Evolutionary conservation across 1,140 invertebrate species (phyloP), one percentile per base, ranked within the genome.

Genomic region (Tetragnatha versicolor): DNA sequence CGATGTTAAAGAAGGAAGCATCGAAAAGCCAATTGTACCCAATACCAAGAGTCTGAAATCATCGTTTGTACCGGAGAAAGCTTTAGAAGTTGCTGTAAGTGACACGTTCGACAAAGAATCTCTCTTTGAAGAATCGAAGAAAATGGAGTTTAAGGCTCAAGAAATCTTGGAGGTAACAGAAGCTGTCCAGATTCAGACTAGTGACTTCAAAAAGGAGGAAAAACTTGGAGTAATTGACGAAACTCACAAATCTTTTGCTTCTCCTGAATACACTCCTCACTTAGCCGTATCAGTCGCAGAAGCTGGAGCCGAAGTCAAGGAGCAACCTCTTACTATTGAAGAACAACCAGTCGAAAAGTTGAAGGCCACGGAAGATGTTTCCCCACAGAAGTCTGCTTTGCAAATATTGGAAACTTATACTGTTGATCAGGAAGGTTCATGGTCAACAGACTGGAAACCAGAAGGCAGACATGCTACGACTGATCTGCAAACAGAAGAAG

Each of bases 1-100:
- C 27, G 89, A 90, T 83, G 89, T 91, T 83, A 88, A 88, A 31
- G 90, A 90, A 86, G 85, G 86, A n/a, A 82, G 86, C 29, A 88
- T 76, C 10, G 49, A 65, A 63, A 7, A 6, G 3, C 61, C 58
- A 45, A 31, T 20, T 29, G 20, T 37, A 10, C 81, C 82, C 2
- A 70, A 79, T 22, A 55, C 58, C 14, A 79, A 77, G 42, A 51
- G 45, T n/a, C 25, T 72, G 3, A 35, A 42, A 27, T 27, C 76
- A 29, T 39, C 47, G 10, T 60, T 80, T 63, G 47, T 80, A 31
- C 37, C 63, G 9, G 72, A 60, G 65, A 39, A 73, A 33, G 79
- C 79, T 70, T 20, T 80, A 42, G 47, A 69, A 39, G 27, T 80
- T 7, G 14, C 33, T 12, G 35, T 53, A 6, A 33, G 45, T 60